These are phyloP conservation scores for Episyrphus balteatus DNA, from an alignment of 1,140 invertebrate genomes.

Conservation along the genomic window DNA sequence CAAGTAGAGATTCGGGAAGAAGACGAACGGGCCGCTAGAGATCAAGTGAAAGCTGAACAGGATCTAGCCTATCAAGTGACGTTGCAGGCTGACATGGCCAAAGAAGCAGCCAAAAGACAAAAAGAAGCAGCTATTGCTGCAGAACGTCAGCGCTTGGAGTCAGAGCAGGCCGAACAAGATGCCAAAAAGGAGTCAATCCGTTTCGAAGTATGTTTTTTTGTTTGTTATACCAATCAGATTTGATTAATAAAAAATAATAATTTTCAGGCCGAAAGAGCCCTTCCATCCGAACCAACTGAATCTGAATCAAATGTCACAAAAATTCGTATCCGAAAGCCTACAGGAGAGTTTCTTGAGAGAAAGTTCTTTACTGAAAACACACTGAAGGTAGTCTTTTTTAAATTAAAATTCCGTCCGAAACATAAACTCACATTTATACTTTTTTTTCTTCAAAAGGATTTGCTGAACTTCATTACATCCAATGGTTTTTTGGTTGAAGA, in stretches of 20 bases:
- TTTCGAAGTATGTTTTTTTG: slow-evolving; percentile 24
- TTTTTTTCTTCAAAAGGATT: slow-evolving; percentile 42
- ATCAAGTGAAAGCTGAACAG: slow-evolving; percentile 84
- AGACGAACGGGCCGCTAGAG: slow-evolving; percentile 73
- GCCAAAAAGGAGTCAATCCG: slow-evolving; percentile 52
- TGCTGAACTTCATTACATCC: slow-evolving; percentile 76
- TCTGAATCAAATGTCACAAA: slow-evolving; percentile 48
- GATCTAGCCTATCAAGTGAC: slow-evolving; percentile 87
- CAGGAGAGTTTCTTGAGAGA: slow-evolving; percentile 59
- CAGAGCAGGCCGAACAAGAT: slow-evolving; percentile 55
- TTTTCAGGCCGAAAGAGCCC: slow-evolving; percentile 42
- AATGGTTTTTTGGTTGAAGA: slow-evolving; percentile 77
- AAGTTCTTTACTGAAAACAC: slow-evolving; percentile 57
- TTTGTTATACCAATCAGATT: slow-evolving; percentile 3
- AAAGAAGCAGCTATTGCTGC: slow-evolving; percentile 56
- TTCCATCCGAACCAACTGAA: slow-evolving; percentile 52
- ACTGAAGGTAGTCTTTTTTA: slow-evolving; percentile 41
- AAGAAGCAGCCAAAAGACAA: slow-evolving; percentile 69
- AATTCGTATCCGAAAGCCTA: slow-evolving; percentile 66
- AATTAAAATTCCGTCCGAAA: too few species aligned
- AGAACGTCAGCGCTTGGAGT: slow-evolving; percentile 54
- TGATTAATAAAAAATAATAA: neutral
- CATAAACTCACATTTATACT: slow-evolving; percentile 6
- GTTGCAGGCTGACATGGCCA: slow-evolving; percentile 79
- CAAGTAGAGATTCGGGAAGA: slow-evolving; percentile 74